Conservation (phyloP, 2,888 invertebrate genomes). For the Lottia gigantea region DNA sequence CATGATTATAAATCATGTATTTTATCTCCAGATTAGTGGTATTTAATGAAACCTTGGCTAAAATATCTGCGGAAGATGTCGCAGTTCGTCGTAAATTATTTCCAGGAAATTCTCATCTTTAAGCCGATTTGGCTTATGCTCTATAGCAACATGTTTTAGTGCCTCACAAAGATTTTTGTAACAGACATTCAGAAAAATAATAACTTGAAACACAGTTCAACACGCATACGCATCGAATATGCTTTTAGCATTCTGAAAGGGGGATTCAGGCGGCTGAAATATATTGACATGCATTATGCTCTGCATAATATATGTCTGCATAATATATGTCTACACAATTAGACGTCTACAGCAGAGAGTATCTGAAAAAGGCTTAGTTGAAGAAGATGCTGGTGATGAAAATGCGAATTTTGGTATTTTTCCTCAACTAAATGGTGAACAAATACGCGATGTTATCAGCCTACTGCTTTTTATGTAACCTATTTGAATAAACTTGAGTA, state of each 20-base stretch:
- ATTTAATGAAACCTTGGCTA: no score
- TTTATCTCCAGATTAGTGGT: no score
- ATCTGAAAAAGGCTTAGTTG: not conserved
- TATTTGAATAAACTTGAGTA: no score
- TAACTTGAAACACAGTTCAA: conserved; percentile 11
- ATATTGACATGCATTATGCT: conserved; percentile 4
- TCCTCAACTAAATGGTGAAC: not conserved
- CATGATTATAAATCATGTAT: no score
- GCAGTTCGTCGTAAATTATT: conserved; percentile 1
- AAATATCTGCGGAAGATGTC: not conserved
- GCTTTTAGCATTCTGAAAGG: conserved; percentile 1
- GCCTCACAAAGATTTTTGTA: conserved; percentile 5
- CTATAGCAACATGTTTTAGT: conserved; percentile 3
- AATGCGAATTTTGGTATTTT: conserved; percentile 1
- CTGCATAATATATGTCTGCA: not conserved
- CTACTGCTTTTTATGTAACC: not conserved
- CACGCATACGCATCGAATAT: conserved; percentile 1
- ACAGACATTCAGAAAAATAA: conserved; percentile 1
- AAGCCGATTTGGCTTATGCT: not conserved
- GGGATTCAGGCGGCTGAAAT: not conserved
- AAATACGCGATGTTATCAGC: not conserved
- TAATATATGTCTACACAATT: not conserved
- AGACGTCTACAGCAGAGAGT: not conserved
- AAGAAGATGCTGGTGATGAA: conserved; percentile 4
- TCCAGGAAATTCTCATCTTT: not conserved